A percentile compares a stretch with the other conserved stretches of the same genome.
phyloP scores from a whole-genome alignment of 2,113 vertebrate genomes.

The Benitochromis conjunctus region DNA sequence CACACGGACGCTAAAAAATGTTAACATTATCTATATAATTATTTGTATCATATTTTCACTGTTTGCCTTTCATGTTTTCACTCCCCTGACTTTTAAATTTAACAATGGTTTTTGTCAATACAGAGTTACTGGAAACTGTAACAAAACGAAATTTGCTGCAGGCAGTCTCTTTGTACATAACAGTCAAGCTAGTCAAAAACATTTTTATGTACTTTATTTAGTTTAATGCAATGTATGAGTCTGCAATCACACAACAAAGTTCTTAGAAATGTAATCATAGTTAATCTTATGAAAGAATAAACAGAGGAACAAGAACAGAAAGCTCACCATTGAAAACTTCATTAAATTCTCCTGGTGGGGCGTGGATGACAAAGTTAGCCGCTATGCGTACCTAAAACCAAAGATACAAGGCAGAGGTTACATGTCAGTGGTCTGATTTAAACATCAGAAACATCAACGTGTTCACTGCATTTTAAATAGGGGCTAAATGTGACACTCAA shows the following conservation, averaged over 20 bases:
- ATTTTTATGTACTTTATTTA: neutral
- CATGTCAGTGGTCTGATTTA: neutral
- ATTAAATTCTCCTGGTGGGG: conserved; percentile 96
- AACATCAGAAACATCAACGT: neutral
- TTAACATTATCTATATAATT: neutral
- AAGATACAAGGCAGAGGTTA: neutral
- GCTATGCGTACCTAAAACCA: conserved; percentile 88
- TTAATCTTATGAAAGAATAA: neutral
- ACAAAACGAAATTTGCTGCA: neutral
- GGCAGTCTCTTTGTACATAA: neutral
- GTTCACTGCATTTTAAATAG: neutral
- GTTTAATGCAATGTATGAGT: too few relatives aligned
- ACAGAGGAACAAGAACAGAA: neutral
- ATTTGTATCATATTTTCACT: neutral
- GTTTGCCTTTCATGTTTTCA: neutral
- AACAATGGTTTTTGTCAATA: neutral
- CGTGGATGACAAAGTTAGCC: conserved; percentile 93
- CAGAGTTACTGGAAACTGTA: neutral
- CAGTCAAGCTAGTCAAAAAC: neutral
- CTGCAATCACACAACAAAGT: too few relatives aligned
- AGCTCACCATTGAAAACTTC: conserved; percentile 95
- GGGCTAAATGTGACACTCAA: neutral
- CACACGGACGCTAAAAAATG: neutral
- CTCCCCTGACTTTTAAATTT: neutral
- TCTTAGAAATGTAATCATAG: neutral